Evolutionary conservation across 2,888 invertebrate genomes (phyloP), one percentile per base, ranked within the genome.

Genomic region (Meloe dianella): DNA sequence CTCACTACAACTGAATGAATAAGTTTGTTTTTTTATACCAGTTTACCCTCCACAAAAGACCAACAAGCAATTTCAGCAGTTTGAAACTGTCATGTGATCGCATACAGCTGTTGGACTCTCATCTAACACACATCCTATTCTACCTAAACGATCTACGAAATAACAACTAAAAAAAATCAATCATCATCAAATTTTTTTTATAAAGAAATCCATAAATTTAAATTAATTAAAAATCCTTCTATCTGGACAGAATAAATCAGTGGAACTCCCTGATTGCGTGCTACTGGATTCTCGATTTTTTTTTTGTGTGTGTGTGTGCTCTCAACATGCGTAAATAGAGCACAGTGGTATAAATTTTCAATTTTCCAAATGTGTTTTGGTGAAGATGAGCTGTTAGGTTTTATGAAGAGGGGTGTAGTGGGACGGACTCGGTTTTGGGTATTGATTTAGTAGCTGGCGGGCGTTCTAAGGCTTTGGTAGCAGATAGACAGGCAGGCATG

Each of bases 391-490:
- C 73, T 71, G 74, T 71, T 72, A 72, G 72, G 71, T 74, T 68
- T 67, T 75, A 76, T 71, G 77, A 71, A 71, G 72, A 71, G 77
- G 73, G 73, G 69, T 71, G 72, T 70, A 73, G 74, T 66, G 75
- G 75, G 75, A 73, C 70, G 74, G 71, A 71, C 70, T 71, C 70
- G 75, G 77, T 76, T 76, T 61, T 77, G 77, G 80, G 83, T 83
- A 84, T 84, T 84, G 84, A 84, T 83, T 84, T 83, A 84, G 83
- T 83, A 83, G 83, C 83, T 83, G 80, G 83, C 82, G 81, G 82
- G 82, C 82, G 80, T 81, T 81, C 81, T 82, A 81, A 81, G 81
- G 82, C 80, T 81, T 82, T 79, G 81, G 81, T 78, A 80, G 79
- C 81, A 81, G 83, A 83, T 83, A 83, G 83, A 83, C 83, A 83